Evolutionary conservation across 2,888 invertebrate species (phyloP).

Genomic region (Geotrupes spiniger): DNA sequence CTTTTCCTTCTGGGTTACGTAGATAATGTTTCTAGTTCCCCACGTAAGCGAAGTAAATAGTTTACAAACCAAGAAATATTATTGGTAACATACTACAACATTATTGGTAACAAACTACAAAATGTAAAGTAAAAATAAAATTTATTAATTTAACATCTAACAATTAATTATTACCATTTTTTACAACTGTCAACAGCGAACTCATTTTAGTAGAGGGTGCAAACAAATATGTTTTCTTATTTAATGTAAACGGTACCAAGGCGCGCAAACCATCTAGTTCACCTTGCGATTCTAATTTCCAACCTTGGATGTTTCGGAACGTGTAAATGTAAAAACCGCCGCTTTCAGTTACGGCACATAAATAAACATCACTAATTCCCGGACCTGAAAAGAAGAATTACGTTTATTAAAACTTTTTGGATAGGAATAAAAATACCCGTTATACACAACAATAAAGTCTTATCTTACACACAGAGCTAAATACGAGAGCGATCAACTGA

Average conservation of each 20-base stretch:
- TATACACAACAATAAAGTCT: too few species aligned
- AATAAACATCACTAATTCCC: constrained; percentile 41
- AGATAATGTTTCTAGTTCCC: too few species aligned
- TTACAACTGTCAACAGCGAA: constrained; percentile 39
- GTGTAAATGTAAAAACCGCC: constrained; percentile 42
- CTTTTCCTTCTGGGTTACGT: too few species aligned
- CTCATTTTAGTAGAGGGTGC: constrained; percentile 38
- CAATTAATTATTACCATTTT: constrained; percentile 36
- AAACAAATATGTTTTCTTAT: constrained; percentile 39
- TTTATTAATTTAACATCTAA: constrained; percentile 13
- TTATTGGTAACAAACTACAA: constrained; percentile 10
- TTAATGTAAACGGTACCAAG: constrained; percentile 40
- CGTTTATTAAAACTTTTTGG: background rate
- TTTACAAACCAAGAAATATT: too few species aligned
- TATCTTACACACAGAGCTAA: too few species aligned
- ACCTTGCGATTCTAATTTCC: constrained; percentile 41
- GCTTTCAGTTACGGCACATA: constrained; percentile 39
- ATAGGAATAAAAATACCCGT: constrained; percentile 5
- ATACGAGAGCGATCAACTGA: too few species aligned
- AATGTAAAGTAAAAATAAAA: constrained; percentile 9
- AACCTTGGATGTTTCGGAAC: constrained; percentile 42
- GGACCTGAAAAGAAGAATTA: constrained; percentile 32
- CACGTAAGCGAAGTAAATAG: too few species aligned
- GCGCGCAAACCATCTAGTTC: constrained; percentile 40
- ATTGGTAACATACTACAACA: too few species aligned